Base-by-base conservation (phyloP, 2,888 invertebrate genomes). In the Caenorhabditis sp. region DNA sequence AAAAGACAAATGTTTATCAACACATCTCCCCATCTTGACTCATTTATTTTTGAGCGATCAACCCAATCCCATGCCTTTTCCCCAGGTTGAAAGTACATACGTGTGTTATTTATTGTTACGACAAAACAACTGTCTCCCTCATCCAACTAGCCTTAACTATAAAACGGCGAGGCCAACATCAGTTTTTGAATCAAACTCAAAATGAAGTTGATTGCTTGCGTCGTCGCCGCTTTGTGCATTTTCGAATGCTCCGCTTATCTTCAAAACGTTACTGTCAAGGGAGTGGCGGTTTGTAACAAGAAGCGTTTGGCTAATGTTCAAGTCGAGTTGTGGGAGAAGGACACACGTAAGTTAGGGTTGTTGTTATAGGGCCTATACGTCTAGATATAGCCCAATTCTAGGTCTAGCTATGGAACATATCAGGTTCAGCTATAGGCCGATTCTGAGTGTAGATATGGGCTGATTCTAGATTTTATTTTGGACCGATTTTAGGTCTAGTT, bases 231-330 rank as follows among this genome's bases (percentile, higher is more conserved):
- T 1, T 21, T 53, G 20, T 56, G 56, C 23, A 17, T 38, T n/a
- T 63, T 53, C 31, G 73, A 73, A 27, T 52, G 65, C 14, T 65
- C 68, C 14, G 65, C 62, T 5, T 68, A 68, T 50, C 54, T 78
- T 36, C 80, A 82, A 70, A 80, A 78, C 60, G 77, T 80, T 20
- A 82, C 80, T n/a, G 82, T 82, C 2, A 76, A 77, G 49, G 82
- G 82, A 49, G 69, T 81, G 27, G 74, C 79, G 23, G 78, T 82
- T 43, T 82, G 82, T 73, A 82, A 81, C 67, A 81, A 81, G 79
- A 72, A 79, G 62, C 63, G 82, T 17, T 49, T 78, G 60, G 71
- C 77, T 20, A 81, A 79, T 59, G 80, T 79, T 10, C 60, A 77
- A 12, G 77, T 83, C 25, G 65, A 83, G 63, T 77, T 83, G 50